Conservation (phyloP, 1,140 invertebrate species). For the Pemphigus obesinymphae region DNA sequence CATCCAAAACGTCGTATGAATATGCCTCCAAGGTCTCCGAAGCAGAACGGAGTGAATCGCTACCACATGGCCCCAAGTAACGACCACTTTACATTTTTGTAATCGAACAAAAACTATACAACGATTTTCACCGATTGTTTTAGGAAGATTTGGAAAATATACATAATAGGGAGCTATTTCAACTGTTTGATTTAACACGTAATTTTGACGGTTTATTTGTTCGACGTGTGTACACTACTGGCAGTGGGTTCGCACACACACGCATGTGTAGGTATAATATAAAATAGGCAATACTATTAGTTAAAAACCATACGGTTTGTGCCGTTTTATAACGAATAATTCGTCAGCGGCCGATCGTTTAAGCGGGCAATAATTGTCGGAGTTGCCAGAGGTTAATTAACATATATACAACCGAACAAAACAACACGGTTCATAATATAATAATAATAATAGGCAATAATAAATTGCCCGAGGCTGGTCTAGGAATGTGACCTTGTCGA, state of each 20-base stretch:
- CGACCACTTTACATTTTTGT: background rate
- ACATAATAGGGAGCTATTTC: no score
- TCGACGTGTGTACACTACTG: no score
- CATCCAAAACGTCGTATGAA: background rate
- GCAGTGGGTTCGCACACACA: no score
- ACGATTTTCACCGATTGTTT: background rate
- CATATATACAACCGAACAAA: background rate
- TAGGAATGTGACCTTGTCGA: constrained; percentile 20
- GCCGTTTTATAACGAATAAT: background rate
- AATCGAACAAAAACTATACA: background rate
- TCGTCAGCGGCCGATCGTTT: background rate
- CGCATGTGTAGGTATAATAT: no score
- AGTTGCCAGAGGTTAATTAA: constrained; percentile 21
- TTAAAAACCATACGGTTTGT: background rate
- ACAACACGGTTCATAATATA: background rate
- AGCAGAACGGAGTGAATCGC: background rate
- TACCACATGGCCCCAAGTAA: background rate
- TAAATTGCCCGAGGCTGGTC: background rate
- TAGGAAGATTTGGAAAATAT: no score
- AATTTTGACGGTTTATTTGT: no score
- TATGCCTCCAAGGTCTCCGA: background rate
- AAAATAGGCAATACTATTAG: no score
- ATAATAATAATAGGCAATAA: constrained; percentile 2
- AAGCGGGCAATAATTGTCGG: background rate
- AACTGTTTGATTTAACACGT: no score